Base-by-base conservation (phyloP, 2,888 invertebrate species). In the Aphodius sticticus region DNA sequence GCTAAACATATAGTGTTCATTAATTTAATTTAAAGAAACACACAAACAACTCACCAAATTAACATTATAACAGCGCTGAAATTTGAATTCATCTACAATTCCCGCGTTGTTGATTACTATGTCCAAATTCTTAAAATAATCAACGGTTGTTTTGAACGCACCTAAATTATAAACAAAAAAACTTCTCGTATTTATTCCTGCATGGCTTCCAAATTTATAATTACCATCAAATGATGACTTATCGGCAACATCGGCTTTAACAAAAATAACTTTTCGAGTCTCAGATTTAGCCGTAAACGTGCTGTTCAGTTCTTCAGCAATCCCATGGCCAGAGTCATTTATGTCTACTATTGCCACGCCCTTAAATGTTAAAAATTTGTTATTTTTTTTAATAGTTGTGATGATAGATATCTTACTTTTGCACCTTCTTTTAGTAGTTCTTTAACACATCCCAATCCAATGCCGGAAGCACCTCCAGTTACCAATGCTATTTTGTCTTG, bases 391-490 rank as follows among this genome's bases (percentile, higher is more conserved):
- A 3, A 26, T 26, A 26, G 26, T 26, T 26, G 12, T 53, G 7
- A 1, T 53, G 53, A 12, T 12, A 53, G 35, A 76, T 53, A 35
- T 16, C 76, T 88, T 89, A 95, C 95, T 92, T 94, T 94, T 26
- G 93, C 94, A 84, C 95, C 95, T 85, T 94, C 93, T 85, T 92
- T 93, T 81, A 95, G 90, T 71, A 95, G 87, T 86, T 95, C 94
- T 84, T 94, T 93, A 84, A 93, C 93, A 85, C 93, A 94, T 12
- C 94, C 92, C 81, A 92, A 91, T 1, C 95, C 95, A 83, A 95
- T 93, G 79, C 94, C 95, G 76, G 93, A 92, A n/a, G 94, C 94
- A 76, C 93, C 95, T 53, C 95, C 95, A 37, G 95, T 95, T 79
- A 95, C 92, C 81, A 95, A 89, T 75, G 93, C 94, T 80, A 94